A percentile compares a stretch with the other conserved stretches of the same genome.
These are phyloP conservation scores for Sparidentex hasta DNA, from an alignment of 2,797 vertebrate genomes.

Conservation along the genomic window DNA sequence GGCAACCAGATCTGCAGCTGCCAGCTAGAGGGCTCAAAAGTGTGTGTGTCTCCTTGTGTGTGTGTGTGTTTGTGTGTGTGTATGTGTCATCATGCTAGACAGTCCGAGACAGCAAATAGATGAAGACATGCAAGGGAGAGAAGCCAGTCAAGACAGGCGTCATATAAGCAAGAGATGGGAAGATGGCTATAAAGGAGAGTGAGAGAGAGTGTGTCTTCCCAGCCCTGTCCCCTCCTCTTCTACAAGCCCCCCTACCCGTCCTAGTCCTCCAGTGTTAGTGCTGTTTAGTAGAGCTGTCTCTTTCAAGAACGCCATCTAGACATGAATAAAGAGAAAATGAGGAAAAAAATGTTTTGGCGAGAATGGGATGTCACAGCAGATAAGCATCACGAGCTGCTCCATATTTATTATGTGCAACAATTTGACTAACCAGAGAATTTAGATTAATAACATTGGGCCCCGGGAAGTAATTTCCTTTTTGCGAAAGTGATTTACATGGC, in stretches of 20 bases:
- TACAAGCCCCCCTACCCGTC: slow-evolving; percentile 20
- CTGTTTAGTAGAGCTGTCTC: slow-evolving; percentile 83
- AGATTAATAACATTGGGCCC: slow-evolving; percentile 97
- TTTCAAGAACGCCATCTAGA: slow-evolving; percentile 77
- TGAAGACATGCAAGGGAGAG: slow-evolving; percentile 82
- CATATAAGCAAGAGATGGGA: slow-evolving; percentile 74
- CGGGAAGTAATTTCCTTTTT: slow-evolving; percentile 98
- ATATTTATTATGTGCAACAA: slow-evolving; percentile 97
- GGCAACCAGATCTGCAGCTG: slow-evolving; percentile 84
- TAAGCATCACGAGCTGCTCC: slow-evolving; percentile 92
- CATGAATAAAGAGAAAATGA: slow-evolving; percentile 81
- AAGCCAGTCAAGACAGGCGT: slow-evolving; percentile 76
- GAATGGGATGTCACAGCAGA: slow-evolving; percentile 88
- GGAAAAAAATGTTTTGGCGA: slow-evolving; percentile 77
- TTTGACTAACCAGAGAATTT: slow-evolving; percentile 98
- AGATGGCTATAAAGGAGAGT: slow-evolving; percentile 61
- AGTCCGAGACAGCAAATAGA: slow-evolving; percentile 79
- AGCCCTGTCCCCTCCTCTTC: slow-evolving; percentile 46
- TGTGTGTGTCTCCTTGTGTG: slow-evolving; percentile 40
- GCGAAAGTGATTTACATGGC: slow-evolving; percentile 97
- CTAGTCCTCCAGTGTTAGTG: slow-evolving; percentile 64
- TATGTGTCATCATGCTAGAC: slow-evolving; percentile 74
- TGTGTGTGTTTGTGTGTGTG: slow-evolving; percentile 34
- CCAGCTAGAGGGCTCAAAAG: slow-evolving; percentile 74
- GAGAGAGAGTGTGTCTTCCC: slow-evolving; percentile 57